Evolutionary conservation across 2,113 vertebrate genomes (phyloP), one percentile per base, ranked within the genome.

Genomic region (Myodes glareolus): DNA sequence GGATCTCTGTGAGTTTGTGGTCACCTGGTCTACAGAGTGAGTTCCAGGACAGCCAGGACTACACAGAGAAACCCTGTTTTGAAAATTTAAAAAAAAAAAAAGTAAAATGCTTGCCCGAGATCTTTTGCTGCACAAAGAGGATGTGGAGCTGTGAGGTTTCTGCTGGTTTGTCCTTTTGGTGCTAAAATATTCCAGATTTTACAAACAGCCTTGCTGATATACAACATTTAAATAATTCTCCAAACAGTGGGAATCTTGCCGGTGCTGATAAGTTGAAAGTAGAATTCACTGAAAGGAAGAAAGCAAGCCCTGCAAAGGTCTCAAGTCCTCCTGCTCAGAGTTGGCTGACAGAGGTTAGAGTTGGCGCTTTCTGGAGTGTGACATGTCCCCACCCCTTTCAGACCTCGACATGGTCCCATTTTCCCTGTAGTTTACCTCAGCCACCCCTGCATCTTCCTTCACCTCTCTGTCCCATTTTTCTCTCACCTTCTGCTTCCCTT

Each of bases 221-320:
- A 50, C 65, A 90, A 87, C 47, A 90, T 67, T 70, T 70, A 67
- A 88, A n/a, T 61, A 73, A 87, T 72, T 86, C 73, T 84, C n/a
- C 68, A 70, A 80, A 92, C 73, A 16, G 45, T 42, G 33, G 77
- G 63, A 36, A 45, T 21, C n/a, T n/a, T 89, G 45, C 33, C 42
- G 39, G 1, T 55, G 65, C 94, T 52, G 29, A n/a, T 45, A 81
- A 52, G 36, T 55, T n/a, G 61, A 52, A 86, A 91, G 58, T 0
- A 50, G 61, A 85, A 33, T 39, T 65, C 39, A 93, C 72, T 39
- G 76, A 90, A 27, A 45, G 14, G 84, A 16, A 12, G 27, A 90
- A 76, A 91, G 31, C 27, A 17, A 45, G 68, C 19, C 31, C 36
- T 5, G 14, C 63, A 82, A 8, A 33, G 63, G 33, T 29, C 29